Evolutionary conservation across 2,797 vertebrate species (phyloP).

Genomic region (Discoglossus pictus): DNA sequence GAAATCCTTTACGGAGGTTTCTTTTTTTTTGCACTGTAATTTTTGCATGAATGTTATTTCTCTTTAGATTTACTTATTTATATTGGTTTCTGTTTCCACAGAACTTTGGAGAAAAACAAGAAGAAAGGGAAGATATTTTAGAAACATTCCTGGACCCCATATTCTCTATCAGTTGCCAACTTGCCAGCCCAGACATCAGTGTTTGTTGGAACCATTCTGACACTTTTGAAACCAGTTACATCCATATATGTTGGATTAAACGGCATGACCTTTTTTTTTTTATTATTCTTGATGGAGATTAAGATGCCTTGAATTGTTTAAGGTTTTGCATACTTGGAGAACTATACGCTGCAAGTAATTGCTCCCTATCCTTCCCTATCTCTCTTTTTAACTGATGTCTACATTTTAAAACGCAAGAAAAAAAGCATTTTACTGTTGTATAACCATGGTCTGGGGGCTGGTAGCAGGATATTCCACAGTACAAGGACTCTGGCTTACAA

Average conservation of each 20-base stretch:
- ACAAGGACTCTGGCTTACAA: slow-evolving; percentile 74
- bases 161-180: slow-evolving; percentile 81
- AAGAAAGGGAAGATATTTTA: slow-evolving; percentile 99
- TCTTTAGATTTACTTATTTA: slow-evolving; percentile 3
- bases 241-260: slow-evolving; percentile 78
- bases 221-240: slow-evolving; percentile 77
- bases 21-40: too few species aligned
- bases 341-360: slow-evolving; percentile 80
- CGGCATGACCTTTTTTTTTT: slow-evolving; percentile 76
- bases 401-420: slow-evolving; percentile 74
- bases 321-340: slow-evolving; percentile 82
- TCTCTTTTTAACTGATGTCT: slow-evolving; percentile 71
- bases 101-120: slow-evolving; percentile 99
- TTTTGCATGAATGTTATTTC: not conserved
- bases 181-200: slow-evolving; percentile 85
- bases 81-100: slow-evolving; percentile 60
- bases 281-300: slow-evolving; percentile 76
- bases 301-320: slow-evolving; percentile 77
- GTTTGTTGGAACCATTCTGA: slow-evolving; percentile 79
- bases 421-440: slow-evolving; percentile 77
- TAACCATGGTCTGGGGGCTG: slow-evolving; percentile 86
- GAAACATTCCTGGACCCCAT: slow-evolving; percentile 70
- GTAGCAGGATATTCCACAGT: slow-evolving; percentile 73
- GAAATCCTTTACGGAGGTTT: too few species aligned
- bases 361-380: slow-evolving; percentile 43